Evolutionary conservation across 1,140 invertebrate species (phyloP).

Genomic region (Calephelis nemesis): DNA sequence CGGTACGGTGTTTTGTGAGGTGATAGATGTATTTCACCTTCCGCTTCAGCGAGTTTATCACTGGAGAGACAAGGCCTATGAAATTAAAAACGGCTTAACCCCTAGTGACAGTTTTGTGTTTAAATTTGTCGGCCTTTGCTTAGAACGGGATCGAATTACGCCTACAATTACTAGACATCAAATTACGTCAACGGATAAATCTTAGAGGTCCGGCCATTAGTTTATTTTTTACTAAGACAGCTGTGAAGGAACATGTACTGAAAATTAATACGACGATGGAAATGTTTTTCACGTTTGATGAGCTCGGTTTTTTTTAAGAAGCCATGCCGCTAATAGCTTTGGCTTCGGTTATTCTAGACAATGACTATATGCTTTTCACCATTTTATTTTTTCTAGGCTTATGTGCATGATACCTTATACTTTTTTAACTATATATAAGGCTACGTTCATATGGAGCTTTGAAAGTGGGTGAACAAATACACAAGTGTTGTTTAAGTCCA

Average conservation of each 20-base stretch:
- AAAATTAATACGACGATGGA: slow-evolving; percentile 4
- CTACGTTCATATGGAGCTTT: no score
- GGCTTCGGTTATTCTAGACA: neutral
- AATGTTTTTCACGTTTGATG: slow-evolving; percentile 4
- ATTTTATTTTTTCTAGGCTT: no score
- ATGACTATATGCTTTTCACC: neutral
- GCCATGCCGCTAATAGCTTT: neutral
- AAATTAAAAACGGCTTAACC: slow-evolving; percentile 57
- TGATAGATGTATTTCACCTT: slow-evolving; percentile 49
- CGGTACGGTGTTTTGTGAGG: slow-evolving; percentile 55
- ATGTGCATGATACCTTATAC: no score
- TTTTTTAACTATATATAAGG: no score
- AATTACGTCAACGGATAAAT: slow-evolving; percentile 25
- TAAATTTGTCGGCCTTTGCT: slow-evolving; percentile 50
- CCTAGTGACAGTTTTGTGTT: slow-evolving; percentile 64
- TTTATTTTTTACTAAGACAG: slow-evolving; percentile 1
- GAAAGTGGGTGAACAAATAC: no score
- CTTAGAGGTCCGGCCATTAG: slow-evolving; percentile 1
- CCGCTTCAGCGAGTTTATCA: slow-evolving; percentile 4
- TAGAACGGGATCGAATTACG: slow-evolving; percentile 49
- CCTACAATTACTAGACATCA: slow-evolving; percentile 32
- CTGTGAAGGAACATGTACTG: neutral
- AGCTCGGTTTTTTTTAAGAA: neutral
- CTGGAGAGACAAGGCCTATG: slow-evolving; percentile 40
- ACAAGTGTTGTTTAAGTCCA: no score